A percentile compares a stretch with the other conserved stretches of the same genome.
Conservation (phyloP, 2,797 vertebrate species). For the Naso thynnoides region DNA sequence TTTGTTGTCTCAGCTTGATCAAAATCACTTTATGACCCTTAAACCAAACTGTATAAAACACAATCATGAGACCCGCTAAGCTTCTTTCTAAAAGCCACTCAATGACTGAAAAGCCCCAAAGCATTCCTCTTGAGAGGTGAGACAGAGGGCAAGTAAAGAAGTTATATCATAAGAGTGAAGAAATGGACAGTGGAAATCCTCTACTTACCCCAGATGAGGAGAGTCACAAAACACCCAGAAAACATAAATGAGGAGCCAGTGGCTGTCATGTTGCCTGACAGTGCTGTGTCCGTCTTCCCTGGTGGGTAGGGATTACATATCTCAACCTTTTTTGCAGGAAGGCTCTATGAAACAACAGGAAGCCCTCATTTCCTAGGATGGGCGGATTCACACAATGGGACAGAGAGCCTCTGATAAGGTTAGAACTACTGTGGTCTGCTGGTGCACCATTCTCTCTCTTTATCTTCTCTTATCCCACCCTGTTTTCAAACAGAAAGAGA, state of each 20-base stretch:
- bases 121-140: constrained; percentile 61
- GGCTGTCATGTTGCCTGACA: constrained; percentile 70
- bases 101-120: constrained; percentile 32
- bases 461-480: constrained; percentile 50
- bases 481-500: constrained; percentile 25
- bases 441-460: constrained; percentile 34
- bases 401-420: constrained; percentile 71
- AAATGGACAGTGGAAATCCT: constrained; percentile 37
- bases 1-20: neutral
- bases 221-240: constrained; percentile 59
- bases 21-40: constrained; percentile 18
- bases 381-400: constrained; percentile 79
- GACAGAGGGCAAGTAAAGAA: constrained; percentile 35
- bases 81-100: constrained; percentile 50
- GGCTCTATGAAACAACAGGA: constrained; percentile 86
- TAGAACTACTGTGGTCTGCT: constrained; percentile 54
- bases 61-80: constrained; percentile 48
- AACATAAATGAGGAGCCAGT: constrained; percentile 42
- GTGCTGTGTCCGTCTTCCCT: constrained; percentile 66
- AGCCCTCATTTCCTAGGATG: constrained; percentile 84
- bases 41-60: constrained; percentile 40
- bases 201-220: constrained; percentile 78
- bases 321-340: constrained; percentile 82
- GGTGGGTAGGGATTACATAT: constrained; percentile 74
- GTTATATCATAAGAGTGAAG: constrained; percentile 32